These are phyloP conservation scores for Sceliomorpha sp. DNA, from an alignment of 2,888 invertebrate species.

Conservation along the genomic window DNA sequence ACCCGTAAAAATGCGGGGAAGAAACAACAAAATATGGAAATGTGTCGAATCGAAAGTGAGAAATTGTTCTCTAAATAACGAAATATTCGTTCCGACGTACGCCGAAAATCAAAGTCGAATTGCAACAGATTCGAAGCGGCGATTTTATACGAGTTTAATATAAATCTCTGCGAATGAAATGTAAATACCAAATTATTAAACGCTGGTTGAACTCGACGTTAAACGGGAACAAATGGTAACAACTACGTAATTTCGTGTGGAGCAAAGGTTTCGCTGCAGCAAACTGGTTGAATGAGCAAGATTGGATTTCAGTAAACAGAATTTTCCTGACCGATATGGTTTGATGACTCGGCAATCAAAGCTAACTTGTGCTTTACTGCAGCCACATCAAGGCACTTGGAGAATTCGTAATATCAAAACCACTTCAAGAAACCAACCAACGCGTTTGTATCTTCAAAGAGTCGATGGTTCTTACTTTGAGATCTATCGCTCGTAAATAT, in stretches of 20 bases:
- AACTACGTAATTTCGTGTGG: slow-evolving; percentile 15
- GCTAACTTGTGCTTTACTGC: slow-evolving; percentile 17
- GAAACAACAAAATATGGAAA: no score
- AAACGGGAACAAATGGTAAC: slow-evolving; percentile 33
- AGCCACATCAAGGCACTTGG: slow-evolving; percentile 37
- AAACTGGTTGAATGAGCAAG: slow-evolving; percentile 21
- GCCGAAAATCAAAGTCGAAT: no score
- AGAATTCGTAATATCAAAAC: slow-evolving; percentile 42
- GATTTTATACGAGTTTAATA: no score
- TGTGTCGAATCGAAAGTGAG: no score
- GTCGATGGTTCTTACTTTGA: background rate
- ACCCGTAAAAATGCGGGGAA: slow-evolving; percentile 13
- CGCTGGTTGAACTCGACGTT: no score
- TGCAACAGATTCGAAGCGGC: no score
- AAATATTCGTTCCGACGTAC: no score
- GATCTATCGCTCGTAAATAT: slow-evolving; percentile 21
- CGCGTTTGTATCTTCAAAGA: slow-evolving; percentile 16
- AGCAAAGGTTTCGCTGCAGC: slow-evolving; percentile 19
- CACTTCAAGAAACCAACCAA: slow-evolving; percentile 14
- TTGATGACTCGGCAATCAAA: slow-evolving; percentile 41
- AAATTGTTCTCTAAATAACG: no score
- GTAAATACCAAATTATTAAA: no score
- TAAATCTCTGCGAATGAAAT: no score
- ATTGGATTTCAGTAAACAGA: slow-evolving; percentile 41
- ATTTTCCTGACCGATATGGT: slow-evolving; percentile 41